Conservation (phyloP, 2,888 invertebrate species). For the Tubulanus polymorphus region DNA sequence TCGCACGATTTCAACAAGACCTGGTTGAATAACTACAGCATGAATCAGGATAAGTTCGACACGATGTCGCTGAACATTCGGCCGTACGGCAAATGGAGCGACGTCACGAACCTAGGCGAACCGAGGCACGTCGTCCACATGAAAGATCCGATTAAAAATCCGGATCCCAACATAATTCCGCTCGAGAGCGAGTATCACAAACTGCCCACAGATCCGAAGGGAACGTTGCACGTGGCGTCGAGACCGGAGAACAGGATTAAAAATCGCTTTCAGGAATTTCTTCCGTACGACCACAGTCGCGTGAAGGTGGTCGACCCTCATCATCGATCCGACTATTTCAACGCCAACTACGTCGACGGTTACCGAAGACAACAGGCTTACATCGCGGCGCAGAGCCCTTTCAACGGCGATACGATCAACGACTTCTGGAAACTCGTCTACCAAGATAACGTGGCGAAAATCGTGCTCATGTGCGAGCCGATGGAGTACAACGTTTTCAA, state of each 20-base stretch:
- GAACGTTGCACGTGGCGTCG: constrained; percentile 29
- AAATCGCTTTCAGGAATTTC: constrained; percentile 45
- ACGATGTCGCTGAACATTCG: constrained; percentile 30
- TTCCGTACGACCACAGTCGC: constrained; percentile 49
- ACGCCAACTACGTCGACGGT: constrained; percentile 44
- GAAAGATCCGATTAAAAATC: neutral
- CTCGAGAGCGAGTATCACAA: constrained; percentile 44
- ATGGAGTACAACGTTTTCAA: constrained; percentile 60
- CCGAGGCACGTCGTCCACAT: neutral
- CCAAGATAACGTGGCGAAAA: constrained; percentile 51
- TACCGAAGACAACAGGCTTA: constrained; percentile 54
- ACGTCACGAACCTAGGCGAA: constrained; percentile 1
- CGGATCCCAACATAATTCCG: constrained; percentile 19
- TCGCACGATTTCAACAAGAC: constrained; percentile 14
- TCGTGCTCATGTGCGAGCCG: constrained; percentile 56
- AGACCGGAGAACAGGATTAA: constrained; percentile 29
- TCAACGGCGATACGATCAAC: constrained; percentile 49
- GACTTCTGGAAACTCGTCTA: constrained; percentile 58
- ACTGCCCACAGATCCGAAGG: constrained; percentile 32
- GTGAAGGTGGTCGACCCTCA: constrained; percentile 32
- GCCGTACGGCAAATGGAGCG: constrained; percentile 34
- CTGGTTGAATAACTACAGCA: constrained; percentile 22
- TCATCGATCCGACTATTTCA: constrained; percentile 39
- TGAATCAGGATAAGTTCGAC: constrained; percentile 21
- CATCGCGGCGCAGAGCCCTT: constrained; percentile 57